Conservation (phyloP, 2,113 vertebrate genomes). For the Notiomystis cincta region DNA sequence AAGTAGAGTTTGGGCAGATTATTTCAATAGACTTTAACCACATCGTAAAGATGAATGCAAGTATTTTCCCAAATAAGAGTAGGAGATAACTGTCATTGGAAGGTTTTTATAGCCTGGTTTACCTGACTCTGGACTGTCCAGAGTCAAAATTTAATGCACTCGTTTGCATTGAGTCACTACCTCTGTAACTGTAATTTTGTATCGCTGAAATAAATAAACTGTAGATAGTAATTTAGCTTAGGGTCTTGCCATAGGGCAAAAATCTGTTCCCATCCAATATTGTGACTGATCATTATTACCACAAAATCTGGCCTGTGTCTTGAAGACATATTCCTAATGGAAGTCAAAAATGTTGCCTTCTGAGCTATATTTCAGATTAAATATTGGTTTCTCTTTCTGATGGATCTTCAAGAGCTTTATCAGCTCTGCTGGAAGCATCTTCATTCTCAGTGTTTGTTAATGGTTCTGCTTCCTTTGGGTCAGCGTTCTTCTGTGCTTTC, state of each 20-base stretch:
- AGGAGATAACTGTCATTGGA: neutral
- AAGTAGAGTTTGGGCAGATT: neutral
- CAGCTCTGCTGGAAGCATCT: slow-evolving; percentile 46
- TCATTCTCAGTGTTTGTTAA: slow-evolving; percentile 61
- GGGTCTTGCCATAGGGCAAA: slow-evolving; percentile 20
- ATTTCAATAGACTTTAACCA: neutral
- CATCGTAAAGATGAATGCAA: neutral
- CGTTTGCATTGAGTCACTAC: neutral
- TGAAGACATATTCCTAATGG: slow-evolving; percentile 38
- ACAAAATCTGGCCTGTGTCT: slow-evolving; percentile 43
- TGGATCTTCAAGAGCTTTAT: slow-evolving; percentile 51
- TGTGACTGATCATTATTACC: slow-evolving; percentile 39
- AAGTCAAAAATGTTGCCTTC: slow-evolving; percentile 52
- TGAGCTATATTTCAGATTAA: slow-evolving; percentile 63
- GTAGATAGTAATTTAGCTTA: neutral
- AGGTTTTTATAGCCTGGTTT: slow-evolving; percentile 13
- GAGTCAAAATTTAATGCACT: neutral
- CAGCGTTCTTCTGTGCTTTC: slow-evolving; percentile 53
- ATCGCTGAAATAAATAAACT: slow-evolving; percentile 24
- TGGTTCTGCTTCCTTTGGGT: slow-evolving; percentile 70
- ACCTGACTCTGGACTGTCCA: neutral
- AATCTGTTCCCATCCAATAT: slow-evolving; percentile 25
- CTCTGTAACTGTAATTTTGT: neutral
- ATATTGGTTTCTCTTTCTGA: slow-evolving; percentile 94
- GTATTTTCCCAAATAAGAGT: neutral